Percentiles rank a stretch among this genome's conserved stretches.
Evolutionary conservation across 2,113 vertebrate species (phyloP).

Genomic region (Hypocryptadius cinnamomeus): DNA sequence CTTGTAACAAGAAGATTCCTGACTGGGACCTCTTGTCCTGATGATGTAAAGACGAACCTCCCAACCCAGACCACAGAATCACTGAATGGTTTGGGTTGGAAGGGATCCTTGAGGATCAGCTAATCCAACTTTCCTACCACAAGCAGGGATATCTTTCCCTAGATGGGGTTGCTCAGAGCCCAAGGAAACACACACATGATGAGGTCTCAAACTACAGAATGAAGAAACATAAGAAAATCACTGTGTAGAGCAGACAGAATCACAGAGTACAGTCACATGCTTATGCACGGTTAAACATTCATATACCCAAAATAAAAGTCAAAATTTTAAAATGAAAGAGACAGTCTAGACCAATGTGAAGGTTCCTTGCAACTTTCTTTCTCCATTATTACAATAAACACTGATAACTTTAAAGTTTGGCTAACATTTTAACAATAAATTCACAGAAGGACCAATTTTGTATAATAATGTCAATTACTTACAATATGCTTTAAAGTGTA

Average conservation of each 20-base stretch:
- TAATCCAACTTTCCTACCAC: neutral
- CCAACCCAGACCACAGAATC: neutral
- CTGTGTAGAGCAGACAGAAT: neutral
- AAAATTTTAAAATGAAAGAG: neutral
- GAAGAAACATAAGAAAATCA: neutral
- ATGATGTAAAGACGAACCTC: neutral
- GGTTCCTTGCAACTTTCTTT: neutral
- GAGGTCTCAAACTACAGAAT: neutral
- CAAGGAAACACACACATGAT: neutral
- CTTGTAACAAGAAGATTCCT: neutral
- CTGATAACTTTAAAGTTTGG: neutral
- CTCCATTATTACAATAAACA: neutral
- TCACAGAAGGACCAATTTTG: neutral
- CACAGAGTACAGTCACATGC: neutral
- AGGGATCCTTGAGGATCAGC: neutral
- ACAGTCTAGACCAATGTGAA: neutral
- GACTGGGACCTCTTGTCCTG: neutral
- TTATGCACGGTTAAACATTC: neutral
- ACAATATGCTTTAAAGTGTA: neutral
- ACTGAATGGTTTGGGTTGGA: neutral
- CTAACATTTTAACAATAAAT: neutral
- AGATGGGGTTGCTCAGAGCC: neutral
- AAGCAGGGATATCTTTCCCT: neutral
- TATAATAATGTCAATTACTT: neutral
- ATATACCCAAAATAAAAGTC: neutral